These are phyloP conservation scores for Athalia rosae DNA, from an alignment of 2,888 invertebrate genomes.

Conservation along the genomic window DNA sequence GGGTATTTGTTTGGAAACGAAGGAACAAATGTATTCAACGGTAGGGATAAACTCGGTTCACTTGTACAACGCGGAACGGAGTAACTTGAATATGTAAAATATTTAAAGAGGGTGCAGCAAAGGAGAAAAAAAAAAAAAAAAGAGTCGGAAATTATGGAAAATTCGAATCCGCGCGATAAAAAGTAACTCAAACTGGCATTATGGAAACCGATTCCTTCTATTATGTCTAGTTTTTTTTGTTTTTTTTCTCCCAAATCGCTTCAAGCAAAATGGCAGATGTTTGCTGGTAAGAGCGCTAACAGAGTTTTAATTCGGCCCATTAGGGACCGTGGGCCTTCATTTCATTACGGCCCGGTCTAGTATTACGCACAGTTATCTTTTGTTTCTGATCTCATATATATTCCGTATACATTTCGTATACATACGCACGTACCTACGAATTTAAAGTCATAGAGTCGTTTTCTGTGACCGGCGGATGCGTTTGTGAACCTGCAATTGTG, in stretches of 20 bases:
- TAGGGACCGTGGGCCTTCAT: constrained; percentile 50
- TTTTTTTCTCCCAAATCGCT: constrained; percentile 14
- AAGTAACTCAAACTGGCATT: neutral
- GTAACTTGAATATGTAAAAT: too few species aligned
- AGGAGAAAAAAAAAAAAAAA: too few species aligned
- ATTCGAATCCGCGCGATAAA: neutral
- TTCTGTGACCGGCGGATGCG: constrained; percentile 46
- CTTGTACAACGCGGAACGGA: too few species aligned
- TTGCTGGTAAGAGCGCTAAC: constrained; percentile 46
- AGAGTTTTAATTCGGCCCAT: constrained; percentile 51
- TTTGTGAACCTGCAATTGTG: constrained; percentile 46
- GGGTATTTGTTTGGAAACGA: too few species aligned
- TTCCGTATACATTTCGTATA: too few species aligned
- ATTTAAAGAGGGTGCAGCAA: too few species aligned
- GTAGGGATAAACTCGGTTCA: too few species aligned
- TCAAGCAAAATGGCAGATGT: constrained; percentile 44
- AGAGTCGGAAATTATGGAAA: neutral
- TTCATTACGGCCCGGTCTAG: constrained; percentile 49
- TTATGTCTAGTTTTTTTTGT: neutral
- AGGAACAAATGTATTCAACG: too few species aligned
- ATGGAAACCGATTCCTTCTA: too few species aligned
- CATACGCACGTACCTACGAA: constrained; percentile 15
- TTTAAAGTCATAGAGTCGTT: constrained; percentile 41
- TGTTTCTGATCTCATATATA: constrained; percentile 47
- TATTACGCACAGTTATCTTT: constrained; percentile 47